Conservation (phyloP, 2,797 vertebrate genomes). For the Cygnus olor region DNA sequence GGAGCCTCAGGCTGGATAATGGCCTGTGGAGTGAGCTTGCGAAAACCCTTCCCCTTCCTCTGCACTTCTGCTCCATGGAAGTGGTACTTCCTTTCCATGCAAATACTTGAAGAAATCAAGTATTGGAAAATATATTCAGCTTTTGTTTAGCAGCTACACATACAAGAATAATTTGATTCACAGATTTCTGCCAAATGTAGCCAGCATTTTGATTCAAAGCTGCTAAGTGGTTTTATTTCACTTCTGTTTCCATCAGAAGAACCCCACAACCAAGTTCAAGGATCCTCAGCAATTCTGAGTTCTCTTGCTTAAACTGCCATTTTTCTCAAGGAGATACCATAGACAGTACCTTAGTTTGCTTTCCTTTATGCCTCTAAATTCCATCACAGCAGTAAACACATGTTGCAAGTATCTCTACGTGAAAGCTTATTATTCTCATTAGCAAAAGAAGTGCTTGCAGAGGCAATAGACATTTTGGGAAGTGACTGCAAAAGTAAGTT, state of each 20-base stretch:
- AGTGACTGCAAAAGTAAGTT: slow-evolving; percentile 28
- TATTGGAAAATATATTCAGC: slow-evolving; percentile 32
- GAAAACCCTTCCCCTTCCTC: slow-evolving; percentile 12
- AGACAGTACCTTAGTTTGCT: slow-evolving; percentile 58
- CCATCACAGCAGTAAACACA: slow-evolving; percentile 51
- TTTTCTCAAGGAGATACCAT: slow-evolving; percentile 52
- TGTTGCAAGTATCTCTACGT: slow-evolving; percentile 29
- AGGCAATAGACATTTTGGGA: slow-evolving; percentile 51
- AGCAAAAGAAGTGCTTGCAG: slow-evolving; percentile 60
- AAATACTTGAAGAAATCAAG: slow-evolving; percentile 53
- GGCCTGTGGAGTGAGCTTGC: not conserved
- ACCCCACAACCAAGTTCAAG: slow-evolving; percentile 53
- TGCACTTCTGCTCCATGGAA: not conserved
- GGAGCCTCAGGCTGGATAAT: not conserved
- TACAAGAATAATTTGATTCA: slow-evolving; percentile 48
- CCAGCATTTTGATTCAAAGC: slow-evolving; percentile 53
- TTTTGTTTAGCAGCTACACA: slow-evolving; percentile 56
- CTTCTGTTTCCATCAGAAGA: slow-evolving; percentile 58
- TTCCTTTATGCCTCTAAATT: slow-evolving; percentile 50
- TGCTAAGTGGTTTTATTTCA: slow-evolving; percentile 48
- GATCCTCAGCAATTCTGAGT: slow-evolving; percentile 31
- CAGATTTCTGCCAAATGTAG: slow-evolving; percentile 46
- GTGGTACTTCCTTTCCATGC: slow-evolving; percentile 31
- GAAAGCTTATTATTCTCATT: slow-evolving; percentile 69
- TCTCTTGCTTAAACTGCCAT: slow-evolving; percentile 49